phyloP scores from a whole-genome alignment of 2,888 invertebrate species.

The Palloptera scutellata region DNA sequence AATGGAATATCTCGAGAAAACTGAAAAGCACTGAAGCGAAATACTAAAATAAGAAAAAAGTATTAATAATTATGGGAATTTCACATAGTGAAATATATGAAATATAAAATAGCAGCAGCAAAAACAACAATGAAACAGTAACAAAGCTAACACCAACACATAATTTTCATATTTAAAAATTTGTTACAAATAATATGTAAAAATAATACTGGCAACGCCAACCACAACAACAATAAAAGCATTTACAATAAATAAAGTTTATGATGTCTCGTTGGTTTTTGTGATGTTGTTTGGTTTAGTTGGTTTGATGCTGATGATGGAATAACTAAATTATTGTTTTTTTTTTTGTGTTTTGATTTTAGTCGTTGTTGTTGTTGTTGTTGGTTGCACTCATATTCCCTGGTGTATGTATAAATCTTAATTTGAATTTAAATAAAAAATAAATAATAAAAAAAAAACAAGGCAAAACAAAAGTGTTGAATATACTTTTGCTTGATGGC shows the following conservation, averaged over 20 bases:
- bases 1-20: too few species aligned
- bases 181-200: too few species aligned
- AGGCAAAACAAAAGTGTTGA: not conserved
- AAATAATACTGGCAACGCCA: slow-evolving; percentile 1
- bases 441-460: not conserved
- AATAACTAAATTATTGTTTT: not conserved
- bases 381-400: not conserved
- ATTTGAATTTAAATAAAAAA: not conserved
- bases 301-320: too few species aligned
- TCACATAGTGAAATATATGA: too few species aligned
- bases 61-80: too few species aligned
- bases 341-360: not conserved
- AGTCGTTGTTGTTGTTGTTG: not conserved
- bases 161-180: too few species aligned
- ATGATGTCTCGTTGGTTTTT: not conserved
- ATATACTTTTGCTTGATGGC: slow-evolving; percentile 27
- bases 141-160: too few species aligned
- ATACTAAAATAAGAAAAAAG: too few species aligned
- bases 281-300: not conserved
- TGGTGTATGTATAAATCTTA: not conserved
- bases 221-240: slow-evolving; percentile 1
- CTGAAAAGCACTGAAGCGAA: too few species aligned
- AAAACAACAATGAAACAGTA: too few species aligned
- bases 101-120: too few species aligned
- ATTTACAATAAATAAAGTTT: not conserved